Base-by-base conservation (phyloP, 2,113 vertebrate genomes). In the Bubo scandiacus region DNA sequence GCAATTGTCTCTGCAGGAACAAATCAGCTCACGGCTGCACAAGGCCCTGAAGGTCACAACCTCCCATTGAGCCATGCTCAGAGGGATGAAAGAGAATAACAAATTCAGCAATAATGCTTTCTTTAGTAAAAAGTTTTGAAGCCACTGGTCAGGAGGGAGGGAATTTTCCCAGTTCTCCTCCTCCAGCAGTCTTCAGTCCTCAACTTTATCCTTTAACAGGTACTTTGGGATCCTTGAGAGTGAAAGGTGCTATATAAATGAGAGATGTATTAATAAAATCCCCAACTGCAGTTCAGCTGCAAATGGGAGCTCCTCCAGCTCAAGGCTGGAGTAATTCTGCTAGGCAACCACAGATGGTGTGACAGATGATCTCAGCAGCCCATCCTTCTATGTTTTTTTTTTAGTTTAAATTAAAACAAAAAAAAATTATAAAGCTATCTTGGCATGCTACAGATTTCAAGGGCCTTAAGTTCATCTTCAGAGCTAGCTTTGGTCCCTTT, bases 331-430 rank as follows among this genome's bases (percentile, higher is more conserved):
- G 96, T 94, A 96, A 96, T 96, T 96, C 91, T 97, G 88, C 92
- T 92, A 92, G 89, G 97, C 91, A 97, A 95, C 95, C 90, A 95
- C 97, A 97, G 97, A 97, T 97, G 97, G 97, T 97, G 95, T 97
- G 97, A 96, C 97, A 97, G 97, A 97, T 97, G 97, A 97, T 94
- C 96, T 97, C 97, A 96, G 95, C 96, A 97, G 61, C 96, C 95
- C 94, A 93, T 95, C 89, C 88, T 95, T 92, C 94, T 91, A 84
- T 97, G 88, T 88, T 92, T 84, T 95, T 95, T 97, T 94, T 96
- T 96, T 88, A 79, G 82, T 95, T 97, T 97, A 97, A 97, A 97
- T 96, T 97, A 95, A 97, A 96, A 93, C 71, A 86, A 93, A 90
- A 95, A 93, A 97, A 96, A 96, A 94, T 77, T 93, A 91, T 95